These are phyloP conservation scores for Tyrannus savana DNA, from an alignment of 2,113 vertebrate genomes.

Conservation along the genomic window DNA sequence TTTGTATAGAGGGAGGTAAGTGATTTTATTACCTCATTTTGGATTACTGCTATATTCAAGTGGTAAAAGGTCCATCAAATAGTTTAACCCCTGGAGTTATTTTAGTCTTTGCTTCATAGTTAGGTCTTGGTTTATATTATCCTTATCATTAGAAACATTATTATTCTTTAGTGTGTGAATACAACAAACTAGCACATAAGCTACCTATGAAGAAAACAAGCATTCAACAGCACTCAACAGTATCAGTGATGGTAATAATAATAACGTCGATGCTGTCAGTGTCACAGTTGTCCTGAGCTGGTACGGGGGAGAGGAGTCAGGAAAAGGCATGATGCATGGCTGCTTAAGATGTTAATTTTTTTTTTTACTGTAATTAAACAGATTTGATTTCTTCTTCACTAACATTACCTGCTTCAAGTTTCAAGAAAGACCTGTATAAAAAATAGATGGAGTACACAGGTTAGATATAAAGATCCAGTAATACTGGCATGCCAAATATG, in stretches of 20 bases:
- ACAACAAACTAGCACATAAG: not conserved
- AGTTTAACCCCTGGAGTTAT: not conserved
- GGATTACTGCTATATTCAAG: not conserved
- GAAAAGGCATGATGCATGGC: not conserved
- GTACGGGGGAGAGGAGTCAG: accelerated
- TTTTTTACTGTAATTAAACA: not conserved
- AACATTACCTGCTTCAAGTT: not conserved
- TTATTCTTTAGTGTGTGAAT: not conserved
- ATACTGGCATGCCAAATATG: not conserved
- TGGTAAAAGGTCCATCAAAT: slow-evolving; percentile 2
- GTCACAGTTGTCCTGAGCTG: not conserved
- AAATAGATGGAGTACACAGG: not conserved
- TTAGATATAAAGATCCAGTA: not conserved
- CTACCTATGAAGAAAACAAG: not conserved
- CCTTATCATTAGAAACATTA: not conserved
- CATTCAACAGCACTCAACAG: not conserved
- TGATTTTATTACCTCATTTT: slow-evolving; percentile 30
- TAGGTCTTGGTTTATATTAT: not conserved
- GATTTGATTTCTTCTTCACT: not conserved
- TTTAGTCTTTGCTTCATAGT: not conserved
- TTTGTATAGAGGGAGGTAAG: slow-evolving; percentile 38
- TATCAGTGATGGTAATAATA: not conserved
- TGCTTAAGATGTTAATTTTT: not conserved
- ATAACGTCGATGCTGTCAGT: not conserved
- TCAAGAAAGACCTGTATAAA: not conserved